Evolutionary conservation across 2,888 invertebrate genomes (phyloP).

Genomic region (Agonopterix heracliana): DNA sequence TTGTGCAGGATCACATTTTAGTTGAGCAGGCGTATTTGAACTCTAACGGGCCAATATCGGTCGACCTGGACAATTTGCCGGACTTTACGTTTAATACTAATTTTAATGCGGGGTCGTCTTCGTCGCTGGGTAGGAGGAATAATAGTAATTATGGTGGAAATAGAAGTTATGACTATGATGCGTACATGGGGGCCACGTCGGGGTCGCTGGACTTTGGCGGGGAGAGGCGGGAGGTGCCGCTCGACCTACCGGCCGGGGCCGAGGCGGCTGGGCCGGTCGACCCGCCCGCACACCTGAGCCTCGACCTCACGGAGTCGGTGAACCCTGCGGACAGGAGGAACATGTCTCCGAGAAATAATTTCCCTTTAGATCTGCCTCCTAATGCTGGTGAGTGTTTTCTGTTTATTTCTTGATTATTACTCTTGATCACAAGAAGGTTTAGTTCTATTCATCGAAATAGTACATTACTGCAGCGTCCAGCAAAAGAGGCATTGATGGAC

Average conservation of each 20-base stretch:
- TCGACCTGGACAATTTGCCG: constrained; percentile 80
- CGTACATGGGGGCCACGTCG: constrained; percentile 49
- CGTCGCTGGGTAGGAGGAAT: constrained; percentile 52
- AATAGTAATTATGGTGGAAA: constrained; percentile 42
- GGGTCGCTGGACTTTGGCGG: constrained; percentile 43
- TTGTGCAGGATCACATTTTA: constrained; percentile 92
- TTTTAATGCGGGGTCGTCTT: constrained; percentile 58
- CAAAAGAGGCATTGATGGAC: too few species aligned
- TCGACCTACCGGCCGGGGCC: constrained; percentile 54
- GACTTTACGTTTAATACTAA: constrained; percentile 79
- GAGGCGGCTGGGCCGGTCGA: constrained; percentile 53
- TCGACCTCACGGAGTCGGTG: constrained; percentile 69
- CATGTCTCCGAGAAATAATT: constrained; percentile 56
- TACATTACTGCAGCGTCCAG: too few species aligned
- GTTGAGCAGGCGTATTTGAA: constrained; percentile 85
- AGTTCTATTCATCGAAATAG: too few species aligned
- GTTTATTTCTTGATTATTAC: too few species aligned
- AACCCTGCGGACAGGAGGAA: constrained; percentile 64
- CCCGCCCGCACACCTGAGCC: constrained; percentile 52
- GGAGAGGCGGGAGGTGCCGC: constrained; percentile 42
- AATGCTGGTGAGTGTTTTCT: constrained; percentile 50
- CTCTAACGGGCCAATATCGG: constrained; percentile 68
- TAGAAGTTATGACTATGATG: constrained; percentile 56
- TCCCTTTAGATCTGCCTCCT: constrained; percentile 64
- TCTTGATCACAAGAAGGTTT: too few species aligned